These are phyloP conservation scores for Camptogramma bilineatum DNA, from an alignment of 2,888 invertebrate species.

Conservation along the genomic window DNA sequence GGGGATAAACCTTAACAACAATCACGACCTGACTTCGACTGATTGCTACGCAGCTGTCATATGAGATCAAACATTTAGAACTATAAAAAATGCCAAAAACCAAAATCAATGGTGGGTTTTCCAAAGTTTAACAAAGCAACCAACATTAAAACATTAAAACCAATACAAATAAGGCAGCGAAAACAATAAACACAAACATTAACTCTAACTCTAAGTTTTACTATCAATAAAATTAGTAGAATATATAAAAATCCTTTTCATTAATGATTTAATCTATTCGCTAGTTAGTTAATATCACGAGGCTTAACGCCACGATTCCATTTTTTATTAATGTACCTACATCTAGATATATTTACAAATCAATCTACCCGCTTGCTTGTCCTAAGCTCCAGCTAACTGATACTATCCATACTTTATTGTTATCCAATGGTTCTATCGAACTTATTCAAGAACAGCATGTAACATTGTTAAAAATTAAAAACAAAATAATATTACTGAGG, in stretches of 20 bases:
- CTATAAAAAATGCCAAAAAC: slow-evolving; percentile 57
- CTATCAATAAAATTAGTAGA: slow-evolving; percentile 84
- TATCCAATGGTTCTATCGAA: slow-evolving; percentile 49
- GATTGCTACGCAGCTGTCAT: slow-evolving; percentile 73
- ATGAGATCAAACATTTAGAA: slow-evolving; percentile 81
- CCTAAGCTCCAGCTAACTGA: slow-evolving; percentile 74
- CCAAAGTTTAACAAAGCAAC: slow-evolving; percentile 64
- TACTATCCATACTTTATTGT: slow-evolving; percentile 28
- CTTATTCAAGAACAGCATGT: slow-evolving; percentile 56
- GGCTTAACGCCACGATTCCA: slow-evolving; percentile 80
- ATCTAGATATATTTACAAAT: slow-evolving; percentile 82
- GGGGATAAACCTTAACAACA: slow-evolving; percentile 70
- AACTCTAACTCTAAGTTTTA: slow-evolving; percentile 80
- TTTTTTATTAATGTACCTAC: slow-evolving; percentile 61
- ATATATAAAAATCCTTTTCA: slow-evolving; percentile 84
- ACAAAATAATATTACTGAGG: slow-evolving; percentile 82
- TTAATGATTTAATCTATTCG: slow-evolving; percentile 84
- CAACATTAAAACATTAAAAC: slow-evolving; percentile 74
- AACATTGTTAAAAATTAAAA: slow-evolving; percentile 79
- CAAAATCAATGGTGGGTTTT: slow-evolving; percentile 67
- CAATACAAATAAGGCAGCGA: slow-evolving; percentile 79
- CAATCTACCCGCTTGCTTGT: slow-evolving; percentile 80
- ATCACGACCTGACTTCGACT: slow-evolving; percentile 71
- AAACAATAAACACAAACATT: slow-evolving; percentile 81
- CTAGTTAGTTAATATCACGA: slow-evolving; percentile 85